Base-by-base conservation (phyloP, 2,113 vertebrate genomes). In the Eidolon helvum region DNA sequence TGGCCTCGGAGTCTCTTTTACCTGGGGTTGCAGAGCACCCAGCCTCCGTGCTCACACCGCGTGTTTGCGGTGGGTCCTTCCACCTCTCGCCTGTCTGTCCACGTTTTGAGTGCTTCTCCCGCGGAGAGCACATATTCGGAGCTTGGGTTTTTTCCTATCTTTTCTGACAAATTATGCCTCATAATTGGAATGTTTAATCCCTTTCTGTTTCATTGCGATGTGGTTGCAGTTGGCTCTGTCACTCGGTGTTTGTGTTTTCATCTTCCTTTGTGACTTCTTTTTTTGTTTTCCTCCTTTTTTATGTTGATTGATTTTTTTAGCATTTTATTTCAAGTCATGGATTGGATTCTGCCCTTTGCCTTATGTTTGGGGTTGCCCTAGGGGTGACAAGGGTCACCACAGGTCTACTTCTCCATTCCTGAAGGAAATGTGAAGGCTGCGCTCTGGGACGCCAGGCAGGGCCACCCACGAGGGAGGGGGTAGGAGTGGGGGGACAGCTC, bases 401-500 rank as follows among this genome's bases (percentile, higher is more conserved):
- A 2, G 40, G 40, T 12, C 77, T 45, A 15, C 38, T 8, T 5
- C 35, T 40, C 21, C 7, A 10, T 33, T 28, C 28, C 0, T 11
- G 22, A 7, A 45, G n/a, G 71, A 6, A 74, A 21, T 43, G 16
- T 5, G 0, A 3, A 65, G 28, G 26, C 45, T 19, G 40, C 43
- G 16, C 53, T n/a, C 0, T 0, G 7, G 6, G 35, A 19, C 53
- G 22, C 7, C 12, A 5, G 69, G 3, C 4, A 7, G 4, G 2
- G 16, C 28, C 43, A 10, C 3, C 43, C 50, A 28, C 3, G 14
- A 22, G 68, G 5, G 26, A 5, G n/a, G 4, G 4, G 24, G 1
- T 0, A 2, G 3, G 30, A 3, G 14, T 6, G 0, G 0, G 16
- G 53, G 2, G 15, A 28, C 22, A 0, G 5, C 4, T 4, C 2